phyloP scores from a whole-genome alignment of 2,113 vertebrate genomes.

The Anser brachyrhynchus region DNA sequence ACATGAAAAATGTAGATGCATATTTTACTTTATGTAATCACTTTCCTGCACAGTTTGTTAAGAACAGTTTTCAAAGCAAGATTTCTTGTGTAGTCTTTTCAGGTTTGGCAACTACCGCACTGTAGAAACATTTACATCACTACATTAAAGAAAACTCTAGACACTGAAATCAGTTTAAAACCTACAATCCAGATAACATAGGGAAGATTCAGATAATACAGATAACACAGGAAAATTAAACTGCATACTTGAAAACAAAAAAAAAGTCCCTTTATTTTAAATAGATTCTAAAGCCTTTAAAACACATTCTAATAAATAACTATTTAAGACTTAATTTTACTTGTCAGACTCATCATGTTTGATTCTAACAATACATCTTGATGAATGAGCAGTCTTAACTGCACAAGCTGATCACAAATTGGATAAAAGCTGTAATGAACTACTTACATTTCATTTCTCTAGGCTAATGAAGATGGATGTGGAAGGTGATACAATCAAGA shows the following conservation, averaged over 20 bases:
- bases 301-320: neutral
- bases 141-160: neutral
- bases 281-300: neutral
- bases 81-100: neutral
- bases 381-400: neutral
- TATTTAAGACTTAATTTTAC: neutral
- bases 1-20: neutral
- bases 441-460: neutral
- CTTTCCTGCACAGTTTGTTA: neutral
- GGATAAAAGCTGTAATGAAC: neutral
- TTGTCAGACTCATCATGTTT: neutral
- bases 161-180: neutral
- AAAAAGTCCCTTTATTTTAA: neutral
- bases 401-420: neutral
- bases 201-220: neutral
- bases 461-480: conserved; percentile 46
- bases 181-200: neutral
- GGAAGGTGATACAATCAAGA: conserved; percentile 54
- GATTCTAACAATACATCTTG: neutral
- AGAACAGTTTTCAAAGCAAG: neutral
- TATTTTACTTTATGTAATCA: neutral
- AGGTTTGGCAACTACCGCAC: neutral
- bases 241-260: neutral
- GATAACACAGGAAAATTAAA: neutral
- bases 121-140: neutral